Base-by-base conservation (phyloP, 2,888 invertebrate genomes). In the Pristionchus entomophagus region DNA sequence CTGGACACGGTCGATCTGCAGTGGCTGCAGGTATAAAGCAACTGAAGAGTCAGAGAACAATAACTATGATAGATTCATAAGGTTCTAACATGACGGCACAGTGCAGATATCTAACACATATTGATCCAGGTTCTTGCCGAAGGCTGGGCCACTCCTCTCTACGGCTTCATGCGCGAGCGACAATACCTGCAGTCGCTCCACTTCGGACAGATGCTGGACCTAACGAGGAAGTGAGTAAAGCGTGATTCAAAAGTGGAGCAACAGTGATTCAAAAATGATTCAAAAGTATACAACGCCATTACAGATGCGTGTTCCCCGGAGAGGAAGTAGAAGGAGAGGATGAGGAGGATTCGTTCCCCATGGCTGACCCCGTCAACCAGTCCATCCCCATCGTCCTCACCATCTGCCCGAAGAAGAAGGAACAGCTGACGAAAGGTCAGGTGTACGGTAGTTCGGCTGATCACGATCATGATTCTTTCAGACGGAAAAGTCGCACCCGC, bases 111-210 rank as follows among this genome's bases (percentile, higher is more conserved):
- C 17, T 65, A 56, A 56, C 10, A n/a, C 19, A 17, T 5, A 45
- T 45, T 56, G 19, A 38, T 17, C 8, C 86, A 95, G 92, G 96
- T 99, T 0, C 94, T 99, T 62, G 96, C 97, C 1, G 99, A 99
- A 95, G 99, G 99, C 0, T 99, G 99, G 99, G 99, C 98, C 0
- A 96, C 96, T 84, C 99, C 99, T 0, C 95, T 99, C 22, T 96
- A 96, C 91, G 99, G 99, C 22, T 99, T 99, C 94, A 99, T 99
- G 99, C 95, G 97, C 51, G 99, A 99, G 95, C 95, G 96, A 86
- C 97, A 99, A 94, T 99, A 96, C 94, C 87, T 91, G 1, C 91
- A 97, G 95, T 88, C 89, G 26, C 95, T 98, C 83, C 98, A 99
- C 94, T 97, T 98, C 92, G 97, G 97, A 93, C 97, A 97, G 92